Evolutionary conservation across 2,113 vertebrate genomes (phyloP).

Genomic region (Nerophis lumbriciformis): DNA sequence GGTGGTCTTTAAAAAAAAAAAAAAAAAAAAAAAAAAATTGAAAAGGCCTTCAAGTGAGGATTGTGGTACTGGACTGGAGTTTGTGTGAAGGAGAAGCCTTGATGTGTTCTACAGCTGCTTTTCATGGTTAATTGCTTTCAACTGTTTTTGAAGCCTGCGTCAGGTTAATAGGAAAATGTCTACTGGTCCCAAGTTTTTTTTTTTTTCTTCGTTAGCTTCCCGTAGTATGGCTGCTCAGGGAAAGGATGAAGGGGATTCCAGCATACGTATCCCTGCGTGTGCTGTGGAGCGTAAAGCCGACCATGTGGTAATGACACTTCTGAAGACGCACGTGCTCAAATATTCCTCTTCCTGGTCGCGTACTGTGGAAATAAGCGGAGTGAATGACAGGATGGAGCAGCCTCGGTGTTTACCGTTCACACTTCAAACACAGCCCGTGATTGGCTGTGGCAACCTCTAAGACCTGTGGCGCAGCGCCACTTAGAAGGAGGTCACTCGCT

Average conservation of each 20-base stretch:
- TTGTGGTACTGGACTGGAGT: slow-evolving; percentile 32
- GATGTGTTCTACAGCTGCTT: slow-evolving; percentile 79
- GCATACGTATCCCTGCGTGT: slow-evolving; percentile 62
- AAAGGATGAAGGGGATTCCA: slow-evolving; percentile 65
- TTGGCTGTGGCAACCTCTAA: slow-evolving; percentile 63
- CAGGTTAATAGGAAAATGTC: slow-evolving; percentile 77
- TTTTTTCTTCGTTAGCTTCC: slow-evolving; percentile 44
- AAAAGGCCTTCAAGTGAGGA: slow-evolving; percentile 44
- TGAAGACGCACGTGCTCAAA: slow-evolving; percentile 30
- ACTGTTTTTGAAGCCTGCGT: slow-evolving; percentile 56
- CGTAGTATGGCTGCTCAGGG: slow-evolving; percentile 38
- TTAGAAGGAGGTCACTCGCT: slow-evolving; percentile 58
- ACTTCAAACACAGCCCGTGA: slow-evolving; percentile 68
- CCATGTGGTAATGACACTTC: slow-evolving; percentile 70
- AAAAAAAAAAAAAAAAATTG: slow-evolving; percentile 81
- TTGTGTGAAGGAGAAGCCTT: slow-evolving; percentile 31
- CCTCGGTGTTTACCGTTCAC: slow-evolving; percentile 65
- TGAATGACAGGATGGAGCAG: slow-evolving; percentile 60
- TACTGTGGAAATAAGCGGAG: slow-evolving; percentile 67
- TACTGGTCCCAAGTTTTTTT: slow-evolving; percentile 52
- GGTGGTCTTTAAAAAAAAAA: slow-evolving; percentile 84
- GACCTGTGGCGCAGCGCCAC: slow-evolving; percentile 59
- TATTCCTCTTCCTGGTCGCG: slow-evolving; percentile 58
- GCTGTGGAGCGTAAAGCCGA: slow-evolving; percentile 56
- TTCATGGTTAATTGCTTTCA: slow-evolving; percentile 77